Percentiles rank a stretch among this genome's conserved stretches.
These are phyloP conservation scores for Acanthochromis polyacanthus DNA, from an alignment of 2,113 vertebrate genomes.

Conservation along the genomic window DNA sequence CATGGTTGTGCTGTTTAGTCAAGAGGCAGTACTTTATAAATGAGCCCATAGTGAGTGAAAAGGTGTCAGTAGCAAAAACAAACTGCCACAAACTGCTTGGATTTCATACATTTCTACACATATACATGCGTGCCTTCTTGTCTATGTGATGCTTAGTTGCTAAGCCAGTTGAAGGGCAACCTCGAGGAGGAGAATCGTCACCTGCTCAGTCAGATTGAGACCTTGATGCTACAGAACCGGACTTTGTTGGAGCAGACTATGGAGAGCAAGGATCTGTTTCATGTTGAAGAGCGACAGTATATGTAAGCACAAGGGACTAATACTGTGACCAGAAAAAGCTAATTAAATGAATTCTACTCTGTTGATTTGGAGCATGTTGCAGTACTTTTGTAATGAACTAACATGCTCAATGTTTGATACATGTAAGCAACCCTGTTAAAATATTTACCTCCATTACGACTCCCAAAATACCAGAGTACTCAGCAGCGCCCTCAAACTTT, in stretches of 20 bases:
- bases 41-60: too few species aligned
- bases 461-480: constrained; percentile 1
- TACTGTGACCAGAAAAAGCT: background rate
- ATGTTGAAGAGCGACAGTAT: constrained; percentile 97
- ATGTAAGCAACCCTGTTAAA: background rate
- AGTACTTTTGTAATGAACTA: background rate
- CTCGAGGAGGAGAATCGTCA: constrained; percentile 98
- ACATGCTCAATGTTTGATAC: background rate
- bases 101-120: background rate
- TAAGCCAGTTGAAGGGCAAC: constrained; percentile 97
- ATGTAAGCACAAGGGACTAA: constrained; percentile 83
- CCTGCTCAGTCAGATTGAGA: constrained; percentile 97
- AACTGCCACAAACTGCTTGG: too few species aligned
- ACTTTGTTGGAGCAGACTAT: constrained; percentile 96
- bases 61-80: too few species aligned
- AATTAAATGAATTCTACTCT: background rate
- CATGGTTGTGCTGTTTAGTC: too few species aligned
- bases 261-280: constrained; percentile 99
- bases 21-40: too few species aligned
- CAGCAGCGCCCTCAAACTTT: background rate
- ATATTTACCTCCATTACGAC: background rate
- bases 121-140: background rate
- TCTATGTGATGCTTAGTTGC: constrained; percentile 82
- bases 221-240: constrained; percentile 96
- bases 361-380: background rate